Base-by-base conservation (phyloP, 2,888 invertebrate species). In the Dolichomitus sp. region DNA sequence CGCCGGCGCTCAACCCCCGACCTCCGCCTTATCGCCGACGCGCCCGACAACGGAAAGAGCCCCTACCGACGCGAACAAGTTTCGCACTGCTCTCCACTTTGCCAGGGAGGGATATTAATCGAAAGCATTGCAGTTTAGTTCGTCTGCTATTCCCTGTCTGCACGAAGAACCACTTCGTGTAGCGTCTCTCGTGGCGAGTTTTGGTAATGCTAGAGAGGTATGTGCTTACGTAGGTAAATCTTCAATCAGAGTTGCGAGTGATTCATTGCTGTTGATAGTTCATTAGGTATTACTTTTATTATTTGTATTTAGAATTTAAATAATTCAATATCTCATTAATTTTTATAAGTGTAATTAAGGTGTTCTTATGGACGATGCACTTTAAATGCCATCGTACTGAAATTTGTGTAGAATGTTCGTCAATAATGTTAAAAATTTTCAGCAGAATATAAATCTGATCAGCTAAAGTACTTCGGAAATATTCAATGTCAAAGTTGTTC, bases 21-120 rank as follows among this genome's bases (percentile, higher is more conserved):
- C 70, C 30, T 59, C 57, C 59, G 52, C 59, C 74, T 82, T 78
- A 74, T 82, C 77, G 52, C n/a, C 63, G 63, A 69, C 65, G 23
- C 65, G 37, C 65, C 54, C 45, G 42, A 30, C n/a, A 76, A 40
- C 40, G 48, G 57, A 42, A 81, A 73, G 50, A 14, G 63, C 66
- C 42, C 50, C 50, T 48, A 23, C 45, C 54, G 63, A 63, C 45
- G 61, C 57, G 45, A 52, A 50, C 33, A 73, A 79, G 72, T 73
- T 68, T 68, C 66, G 37, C 66, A 40, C 52, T 48, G 30, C 30
- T 48, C 33, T 30, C 17, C 9, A 19, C 50, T 65, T 63, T 52
- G 33, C 30, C 27, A 4, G 42, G 37, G 33, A 6, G 63, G 42
- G 40, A 33, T 59, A 77, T 77, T 70, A 77, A 70, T 73, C 73